These are phyloP conservation scores for Petromus typicus DNA, from an alignment of 2,113 vertebrate species.

Conservation along the genomic window DNA sequence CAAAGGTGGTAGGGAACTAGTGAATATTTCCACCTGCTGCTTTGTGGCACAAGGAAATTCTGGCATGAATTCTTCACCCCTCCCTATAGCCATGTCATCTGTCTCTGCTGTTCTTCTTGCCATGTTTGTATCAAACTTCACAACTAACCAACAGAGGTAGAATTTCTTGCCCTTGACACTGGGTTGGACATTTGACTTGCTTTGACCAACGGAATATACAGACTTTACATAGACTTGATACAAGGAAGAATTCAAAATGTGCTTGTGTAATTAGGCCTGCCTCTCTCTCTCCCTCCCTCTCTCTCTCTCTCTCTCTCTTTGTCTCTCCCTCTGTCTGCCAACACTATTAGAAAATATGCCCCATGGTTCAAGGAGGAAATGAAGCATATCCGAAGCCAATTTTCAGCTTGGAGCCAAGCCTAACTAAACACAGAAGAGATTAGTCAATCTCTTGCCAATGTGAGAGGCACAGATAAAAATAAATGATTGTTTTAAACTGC, in stretches of 20 bases:
- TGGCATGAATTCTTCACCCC: not conserved
- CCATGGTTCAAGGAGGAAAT: not conserved
- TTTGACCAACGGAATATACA: not conserved
- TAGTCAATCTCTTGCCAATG: not conserved
- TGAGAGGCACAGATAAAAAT: not conserved
- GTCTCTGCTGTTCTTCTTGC: not conserved
- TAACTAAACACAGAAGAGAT: not conserved
- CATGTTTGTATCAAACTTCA: not conserved
- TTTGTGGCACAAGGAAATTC: not conserved
- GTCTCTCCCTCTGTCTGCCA: not conserved
- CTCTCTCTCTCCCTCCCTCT: not conserved
- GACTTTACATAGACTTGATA: not conserved
- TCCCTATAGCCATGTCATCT: not conserved
- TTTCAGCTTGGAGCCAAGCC: not conserved
- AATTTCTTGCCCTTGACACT: not conserved
- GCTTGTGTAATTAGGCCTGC: not conserved
- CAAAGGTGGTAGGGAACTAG: not conserved
- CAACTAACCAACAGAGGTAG: not conserved
- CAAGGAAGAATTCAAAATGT: not conserved
- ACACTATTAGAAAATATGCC: not conserved
- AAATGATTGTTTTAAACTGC: not conserved
- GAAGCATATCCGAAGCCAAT: not conserved
- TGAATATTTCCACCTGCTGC: not conserved
- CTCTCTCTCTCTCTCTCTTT: not conserved
- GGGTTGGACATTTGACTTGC: not conserved